phyloP scores from a whole-genome alignment of 2,113 vertebrate genomes.

The Carollia perspicillata region DNA sequence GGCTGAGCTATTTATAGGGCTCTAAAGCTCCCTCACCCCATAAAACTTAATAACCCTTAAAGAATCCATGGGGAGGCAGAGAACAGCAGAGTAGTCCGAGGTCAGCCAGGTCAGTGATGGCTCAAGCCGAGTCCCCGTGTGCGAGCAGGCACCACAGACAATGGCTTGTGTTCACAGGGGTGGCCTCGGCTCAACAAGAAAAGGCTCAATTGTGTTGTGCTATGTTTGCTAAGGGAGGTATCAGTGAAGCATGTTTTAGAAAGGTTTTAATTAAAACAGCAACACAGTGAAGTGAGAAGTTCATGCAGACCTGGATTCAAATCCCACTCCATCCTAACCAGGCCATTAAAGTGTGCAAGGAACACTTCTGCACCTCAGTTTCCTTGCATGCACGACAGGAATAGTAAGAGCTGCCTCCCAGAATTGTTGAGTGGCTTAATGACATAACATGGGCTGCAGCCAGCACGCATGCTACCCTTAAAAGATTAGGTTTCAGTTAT shows the following conservation, averaged over 20 bases:
- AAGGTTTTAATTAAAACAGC: not conserved
- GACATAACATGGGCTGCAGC: not conserved
- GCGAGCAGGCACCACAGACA: not conserved
- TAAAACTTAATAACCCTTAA: slow-evolving; percentile 53
- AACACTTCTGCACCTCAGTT: not conserved
- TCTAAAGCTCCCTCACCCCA: slow-evolving; percentile 16
- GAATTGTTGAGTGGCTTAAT: not conserved
- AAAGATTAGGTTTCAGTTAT: not conserved
- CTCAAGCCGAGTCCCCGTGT: not conserved
- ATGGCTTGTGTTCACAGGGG: not conserved
- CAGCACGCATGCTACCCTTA: not conserved
- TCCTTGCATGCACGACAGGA: not conserved
- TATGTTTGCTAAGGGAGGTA: not conserved
- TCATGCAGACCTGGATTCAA: not conserved
- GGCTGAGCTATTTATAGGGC: not conserved
- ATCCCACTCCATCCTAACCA: not conserved
- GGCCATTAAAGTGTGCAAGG: not conserved
- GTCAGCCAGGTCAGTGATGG: not conserved
- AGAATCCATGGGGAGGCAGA: not conserved
- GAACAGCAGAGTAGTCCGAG: not conserved
- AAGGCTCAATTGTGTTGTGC: not conserved
- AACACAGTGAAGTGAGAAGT: not conserved
- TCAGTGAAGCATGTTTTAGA: not conserved
- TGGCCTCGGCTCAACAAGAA: not conserved
- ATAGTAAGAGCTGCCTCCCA: not conserved